Percentiles rank a stretch among this genome's conserved stretches.
Conservation (phyloP, 1,140 invertebrate species). For the Ctenoplectra terminalis region DNA sequence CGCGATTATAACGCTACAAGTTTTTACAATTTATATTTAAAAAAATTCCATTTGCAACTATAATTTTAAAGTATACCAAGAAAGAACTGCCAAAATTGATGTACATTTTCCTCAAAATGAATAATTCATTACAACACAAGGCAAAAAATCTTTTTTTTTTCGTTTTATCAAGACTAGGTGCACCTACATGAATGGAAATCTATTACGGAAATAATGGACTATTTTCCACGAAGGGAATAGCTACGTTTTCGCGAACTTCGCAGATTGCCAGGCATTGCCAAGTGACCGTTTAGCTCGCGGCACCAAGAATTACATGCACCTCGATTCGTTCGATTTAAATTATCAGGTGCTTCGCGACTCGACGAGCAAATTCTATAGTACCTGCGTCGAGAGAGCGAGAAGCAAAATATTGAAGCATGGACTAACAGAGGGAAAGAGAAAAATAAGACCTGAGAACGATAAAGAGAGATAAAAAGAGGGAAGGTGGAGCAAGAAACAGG, state of each 20-base stretch:
- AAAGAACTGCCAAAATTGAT: too few relatives aligned
- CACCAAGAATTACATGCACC: constrained; percentile 65
- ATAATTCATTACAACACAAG: not conserved
- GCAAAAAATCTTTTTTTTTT: not conserved
- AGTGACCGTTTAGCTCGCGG: constrained; percentile 67
- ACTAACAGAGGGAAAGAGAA: not conserved
- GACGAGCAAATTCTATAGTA: constrained; percentile 66
- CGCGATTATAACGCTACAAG: too few relatives aligned
- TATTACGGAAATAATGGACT: constrained; percentile 71
- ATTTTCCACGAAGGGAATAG: constrained; percentile 40
- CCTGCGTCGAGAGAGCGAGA: not conserved
- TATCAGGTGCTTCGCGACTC: constrained; percentile 68
- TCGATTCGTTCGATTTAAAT: constrained; percentile 73
- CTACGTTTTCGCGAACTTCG: constrained; percentile 68
- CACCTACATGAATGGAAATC: constrained; percentile 66
- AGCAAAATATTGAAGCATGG: constrained; percentile 2
- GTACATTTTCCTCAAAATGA: not conserved
- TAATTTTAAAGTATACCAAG: too few relatives aligned
- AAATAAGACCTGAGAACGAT: not conserved
- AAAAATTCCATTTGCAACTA: too few relatives aligned
- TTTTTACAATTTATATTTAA: too few relatives aligned
- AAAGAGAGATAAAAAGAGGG: not conserved
- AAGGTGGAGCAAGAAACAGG: not conserved
- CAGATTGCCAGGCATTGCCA: constrained; percentile 68
- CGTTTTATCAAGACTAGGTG: not conserved